Conservation (phyloP, 2,888 invertebrate species). For the Steinernema carpocapsae region DNA sequence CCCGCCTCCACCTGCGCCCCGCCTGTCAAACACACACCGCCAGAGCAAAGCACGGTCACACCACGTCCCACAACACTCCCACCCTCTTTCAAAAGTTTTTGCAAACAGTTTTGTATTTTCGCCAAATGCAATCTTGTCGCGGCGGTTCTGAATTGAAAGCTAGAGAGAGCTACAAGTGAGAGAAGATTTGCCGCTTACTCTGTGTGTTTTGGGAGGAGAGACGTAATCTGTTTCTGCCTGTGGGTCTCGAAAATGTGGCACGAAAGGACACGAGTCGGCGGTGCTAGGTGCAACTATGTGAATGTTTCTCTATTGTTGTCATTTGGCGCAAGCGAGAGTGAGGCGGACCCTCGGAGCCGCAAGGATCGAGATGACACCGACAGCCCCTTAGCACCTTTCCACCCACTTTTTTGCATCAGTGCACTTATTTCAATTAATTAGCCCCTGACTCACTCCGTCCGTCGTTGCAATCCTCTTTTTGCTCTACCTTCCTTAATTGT, state of each 20-base stretch:
- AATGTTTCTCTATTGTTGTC: conserved; percentile 33
- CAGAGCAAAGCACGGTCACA: neutral
- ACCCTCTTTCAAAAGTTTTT: neutral
- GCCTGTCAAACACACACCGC: conserved; percentile 5
- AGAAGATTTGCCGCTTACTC: neutral
- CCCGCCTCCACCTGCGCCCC: conserved; percentile 30
- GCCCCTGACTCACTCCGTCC: neutral
- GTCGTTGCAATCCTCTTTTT: neutral
- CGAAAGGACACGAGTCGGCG: conserved; percentile 34
- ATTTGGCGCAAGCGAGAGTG: conserved; percentile 31
- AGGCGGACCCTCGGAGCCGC: neutral
- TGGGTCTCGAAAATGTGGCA: conserved; percentile 32
- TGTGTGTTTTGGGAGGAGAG: conserved; percentile 30
- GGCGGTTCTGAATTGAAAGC: neutral
- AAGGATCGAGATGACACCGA: conserved; percentile 26
- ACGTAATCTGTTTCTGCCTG: conserved; percentile 35
- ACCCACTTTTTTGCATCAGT: conserved; percentile 3
- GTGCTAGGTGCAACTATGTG: conserved; percentile 35
- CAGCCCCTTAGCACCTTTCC: conserved; percentile 32
- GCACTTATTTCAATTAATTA: conserved; percentile 20
- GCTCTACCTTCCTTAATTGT: neutral
- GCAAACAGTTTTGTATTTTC: neutral
- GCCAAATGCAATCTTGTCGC: neutral
- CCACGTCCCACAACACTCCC: conserved; percentile 9
- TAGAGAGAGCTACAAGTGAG: too few relatives aligned